These are phyloP conservation scores for Anniella stebbinsi DNA, from an alignment of 2,797 vertebrate species.

Conservation along the genomic window DNA sequence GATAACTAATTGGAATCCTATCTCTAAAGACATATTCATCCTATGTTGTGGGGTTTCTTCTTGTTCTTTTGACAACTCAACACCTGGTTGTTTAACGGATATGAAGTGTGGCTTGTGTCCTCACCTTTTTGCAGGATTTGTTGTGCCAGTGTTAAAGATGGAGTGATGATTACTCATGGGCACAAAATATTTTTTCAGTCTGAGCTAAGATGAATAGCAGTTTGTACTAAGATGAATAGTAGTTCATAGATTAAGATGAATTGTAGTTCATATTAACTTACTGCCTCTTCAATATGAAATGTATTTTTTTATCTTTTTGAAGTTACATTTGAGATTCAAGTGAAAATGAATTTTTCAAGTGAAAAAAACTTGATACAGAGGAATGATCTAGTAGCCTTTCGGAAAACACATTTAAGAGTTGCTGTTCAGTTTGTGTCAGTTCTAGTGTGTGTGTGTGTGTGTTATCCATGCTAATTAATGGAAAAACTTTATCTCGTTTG, in stretches of 20 bases:
- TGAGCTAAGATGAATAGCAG: neutral
- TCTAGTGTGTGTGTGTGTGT: neutral
- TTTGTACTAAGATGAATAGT: neutral
- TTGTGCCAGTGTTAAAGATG: neutral
- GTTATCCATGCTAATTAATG: neutral
- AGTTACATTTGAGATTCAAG: neutral
- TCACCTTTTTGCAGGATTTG: neutral
- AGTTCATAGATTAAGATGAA: neutral
- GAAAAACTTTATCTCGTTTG: neutral
- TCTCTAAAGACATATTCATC: constrained; percentile 10
- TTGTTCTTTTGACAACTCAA: neutral
- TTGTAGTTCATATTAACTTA: neutral
- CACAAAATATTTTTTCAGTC: constrained; percentile 15
- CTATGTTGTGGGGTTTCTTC: neutral
- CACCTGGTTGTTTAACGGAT: neutral
- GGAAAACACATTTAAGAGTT: neutral
- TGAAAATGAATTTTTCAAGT: neutral
- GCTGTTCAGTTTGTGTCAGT: neutral
- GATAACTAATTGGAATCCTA: constrained; percentile 14
- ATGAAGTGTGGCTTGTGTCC: neutral
- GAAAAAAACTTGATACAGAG: neutral
- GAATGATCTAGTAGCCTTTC: neutral
- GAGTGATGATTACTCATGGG: neutral
- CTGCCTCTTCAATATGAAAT: neutral
- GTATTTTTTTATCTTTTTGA: constrained; percentile 11